Evolutionary conservation across 64 coral and sea anemone genomes (phyloP).

Genomic region (Orbicella faveolata): DNA sequence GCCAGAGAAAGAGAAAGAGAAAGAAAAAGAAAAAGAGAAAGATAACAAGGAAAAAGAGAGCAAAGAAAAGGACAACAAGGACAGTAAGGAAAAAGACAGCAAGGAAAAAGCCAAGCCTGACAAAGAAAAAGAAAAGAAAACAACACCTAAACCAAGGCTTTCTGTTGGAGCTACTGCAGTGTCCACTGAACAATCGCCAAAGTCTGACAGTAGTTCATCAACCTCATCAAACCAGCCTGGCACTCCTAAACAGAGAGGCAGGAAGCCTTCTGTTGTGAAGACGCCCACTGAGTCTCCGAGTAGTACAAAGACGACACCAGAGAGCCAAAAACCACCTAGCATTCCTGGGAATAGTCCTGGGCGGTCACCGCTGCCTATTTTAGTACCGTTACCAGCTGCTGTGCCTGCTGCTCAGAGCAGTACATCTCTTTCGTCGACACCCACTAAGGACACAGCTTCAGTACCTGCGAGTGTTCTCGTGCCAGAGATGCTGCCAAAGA

Average conservation of each 20-base stretch:
- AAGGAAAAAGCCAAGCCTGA: slow-evolving; percentile 2
- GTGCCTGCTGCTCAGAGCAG: slow-evolving; percentile 22
- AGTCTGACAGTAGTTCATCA: neutral
- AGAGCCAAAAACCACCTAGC: slow-evolving; percentile 48
- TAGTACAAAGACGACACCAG: slow-evolving; percentile 7
- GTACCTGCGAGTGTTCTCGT: neutral
- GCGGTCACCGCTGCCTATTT: slow-evolving; percentile 1
- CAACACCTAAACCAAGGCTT: slow-evolving; percentile 21
- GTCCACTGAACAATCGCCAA: slow-evolving; percentile 7
- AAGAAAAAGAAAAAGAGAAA: no score
- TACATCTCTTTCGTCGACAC: slow-evolving; percentile 13
- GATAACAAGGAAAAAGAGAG: slow-evolving; percentile 17
- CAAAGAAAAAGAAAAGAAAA: slow-evolving; percentile 18
- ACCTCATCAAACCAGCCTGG: neutral
- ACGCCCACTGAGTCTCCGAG: slow-evolving; percentile 29
- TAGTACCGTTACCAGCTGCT: slow-evolving; percentile 25
- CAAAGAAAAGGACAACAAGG: no score
- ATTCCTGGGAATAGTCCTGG: neutral
- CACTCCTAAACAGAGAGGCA: slow-evolving; percentile 80
- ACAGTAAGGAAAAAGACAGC: neutral
- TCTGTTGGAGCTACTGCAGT: slow-evolving; percentile 11
- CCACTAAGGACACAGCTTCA: slow-evolving; percentile 1
- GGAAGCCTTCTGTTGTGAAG: slow-evolving; percentile 73
- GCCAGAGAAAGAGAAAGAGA: neutral
- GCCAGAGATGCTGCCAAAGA: slow-evolving; percentile 19